These are phyloP conservation scores for Callionymus lyra DNA, from an alignment of 2,113 vertebrate genomes.

Conservation along the genomic window DNA sequence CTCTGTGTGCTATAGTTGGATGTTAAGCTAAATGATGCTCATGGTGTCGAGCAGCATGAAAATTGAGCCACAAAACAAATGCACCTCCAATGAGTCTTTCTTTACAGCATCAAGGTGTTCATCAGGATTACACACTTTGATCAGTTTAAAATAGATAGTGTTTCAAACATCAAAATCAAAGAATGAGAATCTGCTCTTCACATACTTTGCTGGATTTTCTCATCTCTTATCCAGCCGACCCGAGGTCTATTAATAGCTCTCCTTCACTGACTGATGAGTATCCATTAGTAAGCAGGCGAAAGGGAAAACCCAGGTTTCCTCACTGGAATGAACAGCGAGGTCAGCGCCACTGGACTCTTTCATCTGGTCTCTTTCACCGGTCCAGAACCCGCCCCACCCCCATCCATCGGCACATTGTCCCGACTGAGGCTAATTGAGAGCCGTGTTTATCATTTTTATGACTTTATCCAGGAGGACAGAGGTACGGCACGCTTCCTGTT, in stretches of 20 bases:
- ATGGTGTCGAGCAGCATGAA: no score
- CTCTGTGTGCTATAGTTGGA: no score
- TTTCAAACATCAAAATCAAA: no score
- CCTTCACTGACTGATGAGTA: constrained; percentile 42
- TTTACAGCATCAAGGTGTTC: no score
- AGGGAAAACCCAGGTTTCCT: constrained; percentile 53
- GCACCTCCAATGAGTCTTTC: no score
- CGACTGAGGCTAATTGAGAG: constrained; percentile 51
- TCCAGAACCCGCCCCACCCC: constrained; percentile 24
- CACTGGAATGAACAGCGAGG: constrained; percentile 31
- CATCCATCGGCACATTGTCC: constrained; percentile 44
- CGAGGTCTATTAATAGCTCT: constrained; percentile 30
- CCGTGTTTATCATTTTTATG: constrained; percentile 73
- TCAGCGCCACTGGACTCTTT: constrained; percentile 40
- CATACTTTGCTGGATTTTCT: no score
- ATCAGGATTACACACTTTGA: no score
- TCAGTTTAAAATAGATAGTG: no score
- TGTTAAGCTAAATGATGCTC: no score
- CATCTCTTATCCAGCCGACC: no score
- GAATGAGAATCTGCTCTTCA: no score
- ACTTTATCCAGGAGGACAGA: constrained; percentile 70
- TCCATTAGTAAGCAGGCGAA: constrained; percentile 26
- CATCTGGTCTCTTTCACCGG: constrained; percentile 49
- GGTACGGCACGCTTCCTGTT: constrained; percentile 59
- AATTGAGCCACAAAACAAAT: no score